These are phyloP conservation scores for Megathymus violae DNA, from an alignment of 1,140 invertebrate species.

Conservation along the genomic window DNA sequence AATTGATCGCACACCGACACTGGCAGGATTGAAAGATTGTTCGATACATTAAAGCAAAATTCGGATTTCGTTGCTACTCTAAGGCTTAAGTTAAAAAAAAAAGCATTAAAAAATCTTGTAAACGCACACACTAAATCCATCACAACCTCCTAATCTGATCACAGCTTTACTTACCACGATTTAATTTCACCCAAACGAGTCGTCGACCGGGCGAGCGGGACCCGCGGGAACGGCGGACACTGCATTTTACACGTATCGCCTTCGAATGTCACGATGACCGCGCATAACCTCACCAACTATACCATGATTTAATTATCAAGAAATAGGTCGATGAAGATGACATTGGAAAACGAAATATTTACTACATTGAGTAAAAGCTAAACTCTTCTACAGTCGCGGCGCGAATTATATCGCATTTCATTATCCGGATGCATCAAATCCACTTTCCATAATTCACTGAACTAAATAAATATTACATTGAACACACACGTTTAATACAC, in stretches of 20 bases:
- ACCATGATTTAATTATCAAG: no score
- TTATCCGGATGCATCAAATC: no score
- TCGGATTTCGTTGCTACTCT: slow-evolving; percentile 54
- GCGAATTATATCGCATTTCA: no score
- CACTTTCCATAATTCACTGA: no score
- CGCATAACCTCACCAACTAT: not conserved
- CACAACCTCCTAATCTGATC: slow-evolving; percentile 79
- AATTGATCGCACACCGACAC: slow-evolving; percentile 23
- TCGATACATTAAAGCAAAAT: slow-evolving; percentile 69
- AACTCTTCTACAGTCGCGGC: no score
- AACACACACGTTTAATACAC: no score
- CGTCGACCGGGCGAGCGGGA: slow-evolving; percentile 26
- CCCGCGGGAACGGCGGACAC: slow-evolving; percentile 3
- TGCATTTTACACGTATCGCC: no score
- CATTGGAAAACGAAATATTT: no score
- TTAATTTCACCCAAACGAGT: slow-evolving; percentile 44
- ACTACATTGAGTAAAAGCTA: no score
- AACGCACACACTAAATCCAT: slow-evolving; percentile 60
- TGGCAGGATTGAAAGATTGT: slow-evolving; percentile 53
- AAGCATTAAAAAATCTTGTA: slow-evolving; percentile 58
- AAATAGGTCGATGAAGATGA: no score
- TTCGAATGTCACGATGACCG: no score
- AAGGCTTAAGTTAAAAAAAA: slow-evolving; percentile 51
- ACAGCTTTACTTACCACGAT: slow-evolving; percentile 71
- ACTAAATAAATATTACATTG: no score